phyloP scores from a whole-genome alignment of 2,113 vertebrate genomes.

The Archocentrus centrarchus region DNA sequence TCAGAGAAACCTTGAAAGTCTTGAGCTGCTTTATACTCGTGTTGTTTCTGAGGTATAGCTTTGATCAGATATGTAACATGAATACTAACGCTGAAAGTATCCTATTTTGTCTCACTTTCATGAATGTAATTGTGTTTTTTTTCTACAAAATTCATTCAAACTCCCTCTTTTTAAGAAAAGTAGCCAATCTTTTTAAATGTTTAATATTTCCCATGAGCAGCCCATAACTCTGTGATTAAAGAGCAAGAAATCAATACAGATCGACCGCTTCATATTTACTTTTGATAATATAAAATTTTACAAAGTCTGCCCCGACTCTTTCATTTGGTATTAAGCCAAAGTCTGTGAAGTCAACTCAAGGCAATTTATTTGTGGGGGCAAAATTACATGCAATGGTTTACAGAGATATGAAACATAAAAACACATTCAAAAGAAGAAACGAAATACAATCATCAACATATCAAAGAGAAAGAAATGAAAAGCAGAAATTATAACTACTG shows the following conservation, averaged over 20 bases:
- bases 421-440: neutral
- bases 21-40: neutral
- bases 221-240: neutral
- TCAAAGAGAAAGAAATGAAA: neutral
- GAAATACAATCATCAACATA: neutral
- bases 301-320: neutral
- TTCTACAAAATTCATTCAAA: neutral
- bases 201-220: neutral
- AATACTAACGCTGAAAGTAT: neutral
- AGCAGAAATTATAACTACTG: neutral
- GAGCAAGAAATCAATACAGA: neutral
- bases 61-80: neutral
- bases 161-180: neutral
- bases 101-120: neutral
- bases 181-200: neutral
- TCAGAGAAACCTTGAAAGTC: neutral
- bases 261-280: neutral
- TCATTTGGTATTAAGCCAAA: neutral
- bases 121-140: accelerated
- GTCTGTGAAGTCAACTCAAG: neutral
- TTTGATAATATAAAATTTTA: conserved; percentile 5
- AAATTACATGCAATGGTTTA: neutral
- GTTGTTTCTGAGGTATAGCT: neutral
- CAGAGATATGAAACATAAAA: conserved; percentile 19
- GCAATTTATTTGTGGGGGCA: neutral